These are phyloP conservation scores for Ormyrus nitidulus DNA, from an alignment of 2,888 invertebrate species.

Conservation along the genomic window DNA sequence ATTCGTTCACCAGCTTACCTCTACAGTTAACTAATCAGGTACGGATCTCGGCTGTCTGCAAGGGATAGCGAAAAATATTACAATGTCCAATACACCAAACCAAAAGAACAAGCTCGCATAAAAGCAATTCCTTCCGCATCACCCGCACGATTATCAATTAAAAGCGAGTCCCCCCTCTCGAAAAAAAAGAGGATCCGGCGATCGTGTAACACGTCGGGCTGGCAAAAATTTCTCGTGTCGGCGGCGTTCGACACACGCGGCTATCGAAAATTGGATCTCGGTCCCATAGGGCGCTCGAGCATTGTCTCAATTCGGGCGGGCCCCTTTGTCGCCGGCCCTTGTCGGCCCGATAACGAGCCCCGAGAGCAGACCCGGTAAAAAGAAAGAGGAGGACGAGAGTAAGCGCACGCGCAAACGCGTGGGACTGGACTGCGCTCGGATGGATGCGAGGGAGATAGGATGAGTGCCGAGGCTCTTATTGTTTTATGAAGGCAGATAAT, in stretches of 20 bases:
- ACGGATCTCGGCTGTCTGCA: too few species aligned
- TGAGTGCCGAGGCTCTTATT: too few species aligned
- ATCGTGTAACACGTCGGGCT: neutral
- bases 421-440: too few species aligned
- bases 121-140: neutral
- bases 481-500: too few species aligned
- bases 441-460: too few species aligned
- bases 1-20: too few species aligned
- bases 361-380: constrained; percentile 4
- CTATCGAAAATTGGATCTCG: constrained; percentile 38
- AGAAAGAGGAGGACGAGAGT: neutral
- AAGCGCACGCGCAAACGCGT: constrained; percentile 14
- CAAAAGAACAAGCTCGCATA: neutral
- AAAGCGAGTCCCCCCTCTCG: too few species aligned
- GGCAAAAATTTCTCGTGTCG: neutral
- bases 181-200: too few species aligned
- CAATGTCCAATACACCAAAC: too few species aligned
- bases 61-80: too few species aligned
- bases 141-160: too few species aligned
- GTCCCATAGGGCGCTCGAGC: constrained; percentile 12
- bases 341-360: neutral
- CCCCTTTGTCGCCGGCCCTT: neutral
- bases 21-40: too few species aligned
- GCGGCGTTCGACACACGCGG: neutral
- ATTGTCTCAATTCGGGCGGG: constrained; percentile 40